These are phyloP conservation scores for Tetragonula clypearis DNA, from an alignment of 1,140 invertebrate species.

Conservation along the genomic window DNA sequence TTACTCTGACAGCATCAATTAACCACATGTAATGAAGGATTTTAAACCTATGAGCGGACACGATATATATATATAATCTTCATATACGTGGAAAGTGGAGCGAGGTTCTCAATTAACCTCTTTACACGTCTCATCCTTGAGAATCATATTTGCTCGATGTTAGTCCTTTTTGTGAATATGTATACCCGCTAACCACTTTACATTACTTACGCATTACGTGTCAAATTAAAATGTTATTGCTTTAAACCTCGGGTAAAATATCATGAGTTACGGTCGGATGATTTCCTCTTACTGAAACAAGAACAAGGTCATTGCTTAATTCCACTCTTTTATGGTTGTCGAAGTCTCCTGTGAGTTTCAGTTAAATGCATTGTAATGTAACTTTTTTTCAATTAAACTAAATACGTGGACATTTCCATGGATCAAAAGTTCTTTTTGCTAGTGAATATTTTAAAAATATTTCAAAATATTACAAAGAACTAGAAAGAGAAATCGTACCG, in stretches of 20 bases:
- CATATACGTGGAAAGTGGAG: constrained; percentile 8
- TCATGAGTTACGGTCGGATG: background rate
- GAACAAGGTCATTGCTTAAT: constrained; percentile 43
- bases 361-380: no score
- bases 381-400: no score
- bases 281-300: background rate
- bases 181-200: background rate
- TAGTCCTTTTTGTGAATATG: background rate
- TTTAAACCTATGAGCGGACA: no score
- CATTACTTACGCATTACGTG: background rate
- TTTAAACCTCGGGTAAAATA: background rate
- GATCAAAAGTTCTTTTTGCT: no score
- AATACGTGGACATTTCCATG: no score
- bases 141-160: background rate
- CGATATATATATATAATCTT: background rate
- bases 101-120: constrained; percentile 40
- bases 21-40: background rate
- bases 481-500: no score
- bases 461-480: background rate
- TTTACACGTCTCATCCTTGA: constrained; percentile 19
- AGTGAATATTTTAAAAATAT: background rate
- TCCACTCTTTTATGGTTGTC: no score
- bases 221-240: background rate
- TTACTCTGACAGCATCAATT: background rate
- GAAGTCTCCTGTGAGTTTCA: no score